A percentile compares a stretch with the other conserved stretches of the same genome.
These are phyloP conservation scores for Oreamnos americanus DNA, from an alignment of 2,113 vertebrate species.

Conservation along the genomic window DNA sequence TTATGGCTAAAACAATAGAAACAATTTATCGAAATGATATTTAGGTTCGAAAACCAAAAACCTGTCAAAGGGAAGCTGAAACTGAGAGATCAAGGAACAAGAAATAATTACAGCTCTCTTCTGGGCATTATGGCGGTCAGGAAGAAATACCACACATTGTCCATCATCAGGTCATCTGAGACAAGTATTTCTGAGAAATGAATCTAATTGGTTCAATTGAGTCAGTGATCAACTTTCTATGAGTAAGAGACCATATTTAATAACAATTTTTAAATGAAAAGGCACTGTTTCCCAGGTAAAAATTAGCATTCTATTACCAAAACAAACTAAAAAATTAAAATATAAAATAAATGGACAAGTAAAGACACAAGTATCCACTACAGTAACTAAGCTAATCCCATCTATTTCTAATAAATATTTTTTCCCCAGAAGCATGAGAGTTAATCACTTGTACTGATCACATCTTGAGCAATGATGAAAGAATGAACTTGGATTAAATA, in stretches of 20 bases:
- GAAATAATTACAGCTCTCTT: background rate
- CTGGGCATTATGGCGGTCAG: background rate
- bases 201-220: background rate
- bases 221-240: background rate
- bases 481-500: constrained; percentile 58
- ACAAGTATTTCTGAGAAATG: background rate
- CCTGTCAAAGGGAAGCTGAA: background rate
- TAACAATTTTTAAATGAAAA: background rate
- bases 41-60: background rate
- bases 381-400: background rate
- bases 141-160: background rate
- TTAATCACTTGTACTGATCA: background rate
- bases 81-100: background rate
- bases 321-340: background rate
- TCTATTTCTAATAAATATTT: background rate
- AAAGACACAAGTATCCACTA: background rate
- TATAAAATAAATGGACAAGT: background rate
- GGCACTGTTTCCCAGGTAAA: background rate
- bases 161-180: background rate
- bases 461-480: constrained; percentile 44
- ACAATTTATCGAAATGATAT: background rate
- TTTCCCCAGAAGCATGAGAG: background rate
- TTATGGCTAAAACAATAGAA: background rate
- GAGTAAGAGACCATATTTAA: background rate
- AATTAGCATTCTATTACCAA: background rate